phyloP scores from a whole-genome alignment of 2,797 vertebrate genomes.

The Cirrhinus mrigala region DNA sequence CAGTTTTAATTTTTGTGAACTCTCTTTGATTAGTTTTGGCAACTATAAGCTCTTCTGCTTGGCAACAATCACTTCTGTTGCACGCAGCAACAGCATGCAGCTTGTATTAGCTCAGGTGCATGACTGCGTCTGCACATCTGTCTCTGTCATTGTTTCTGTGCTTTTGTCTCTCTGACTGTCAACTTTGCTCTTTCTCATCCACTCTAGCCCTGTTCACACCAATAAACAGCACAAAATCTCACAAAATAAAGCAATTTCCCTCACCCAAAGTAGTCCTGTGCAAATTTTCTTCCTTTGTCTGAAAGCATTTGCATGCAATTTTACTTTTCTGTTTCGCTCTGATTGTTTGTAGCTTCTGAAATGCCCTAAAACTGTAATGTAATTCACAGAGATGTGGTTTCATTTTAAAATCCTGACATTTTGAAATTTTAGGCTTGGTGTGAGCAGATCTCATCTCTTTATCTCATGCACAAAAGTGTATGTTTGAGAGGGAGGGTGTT shows the following conservation, averaged over 20 bases:
- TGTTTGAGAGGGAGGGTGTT: conserved; percentile 12
- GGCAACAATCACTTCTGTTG: neutral
- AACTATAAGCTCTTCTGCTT: neutral
- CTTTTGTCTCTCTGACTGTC: neutral
- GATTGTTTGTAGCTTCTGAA: conserved; percentile 6
- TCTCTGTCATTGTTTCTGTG: neutral
- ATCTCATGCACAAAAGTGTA: neutral
- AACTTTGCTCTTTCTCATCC: neutral
- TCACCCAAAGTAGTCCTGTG: neutral
- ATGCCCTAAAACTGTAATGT: neutral
- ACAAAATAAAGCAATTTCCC: neutral
- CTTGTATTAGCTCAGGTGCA: conserved; percentile 7
- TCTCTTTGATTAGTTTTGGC: neutral
- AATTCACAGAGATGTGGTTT: neutral
- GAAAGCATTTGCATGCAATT: neutral
- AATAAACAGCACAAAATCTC: neutral
- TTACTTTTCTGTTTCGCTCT: neutral
- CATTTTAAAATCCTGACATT: neutral
- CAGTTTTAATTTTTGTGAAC: neutral
- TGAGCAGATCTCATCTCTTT: conserved; percentile 6
- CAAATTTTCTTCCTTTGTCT: neutral
- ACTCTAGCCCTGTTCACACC: neutral
- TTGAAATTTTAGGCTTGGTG: neutral
- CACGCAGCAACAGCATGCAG: neutral
- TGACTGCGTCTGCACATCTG: neutral